phyloP scores from a whole-genome alignment of 2,113 vertebrate genomes.

The Hemiscyllium ocellatum region DNA sequence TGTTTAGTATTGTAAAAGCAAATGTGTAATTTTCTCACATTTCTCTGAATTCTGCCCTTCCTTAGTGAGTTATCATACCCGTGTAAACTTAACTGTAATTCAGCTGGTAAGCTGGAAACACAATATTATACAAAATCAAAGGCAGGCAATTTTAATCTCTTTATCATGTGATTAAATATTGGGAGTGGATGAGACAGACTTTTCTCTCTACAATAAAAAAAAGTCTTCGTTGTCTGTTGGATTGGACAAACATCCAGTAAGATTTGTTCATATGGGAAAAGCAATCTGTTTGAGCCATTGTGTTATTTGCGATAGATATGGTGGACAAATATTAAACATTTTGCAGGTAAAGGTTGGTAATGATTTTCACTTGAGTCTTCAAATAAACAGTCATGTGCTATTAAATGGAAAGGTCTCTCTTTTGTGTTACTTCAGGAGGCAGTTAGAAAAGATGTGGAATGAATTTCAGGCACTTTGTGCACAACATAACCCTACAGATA shows the following conservation, averaged over 20 bases:
- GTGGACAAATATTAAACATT: background rate
- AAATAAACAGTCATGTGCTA: background rate
- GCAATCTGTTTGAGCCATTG: background rate
- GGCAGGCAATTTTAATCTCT: background rate
- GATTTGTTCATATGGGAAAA: background rate
- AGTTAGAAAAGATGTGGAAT: background rate
- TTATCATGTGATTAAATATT: background rate
- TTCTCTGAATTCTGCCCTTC: background rate
- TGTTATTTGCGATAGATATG: background rate
- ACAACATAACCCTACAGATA: no score
- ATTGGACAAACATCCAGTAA: background rate
- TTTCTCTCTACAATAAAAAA: background rate
- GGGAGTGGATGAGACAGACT: background rate
- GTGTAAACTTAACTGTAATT: background rate
- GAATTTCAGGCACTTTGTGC: background rate
- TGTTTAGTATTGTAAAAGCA: background rate
- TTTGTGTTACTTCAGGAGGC: background rate
- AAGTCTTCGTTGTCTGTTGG: background rate
- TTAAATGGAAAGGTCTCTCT: background rate
- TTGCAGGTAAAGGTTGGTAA: background rate
- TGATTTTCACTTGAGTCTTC: background rate
- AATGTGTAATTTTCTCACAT: background rate
- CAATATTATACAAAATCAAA: background rate
- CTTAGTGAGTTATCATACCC: background rate
- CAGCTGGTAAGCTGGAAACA: background rate